Percentiles rank a stretch among this genome's conserved stretches.
These are phyloP conservation scores for Manis javanica DNA, from an alignment of 2,797 vertebrate species.

Conservation along the genomic window DNA sequence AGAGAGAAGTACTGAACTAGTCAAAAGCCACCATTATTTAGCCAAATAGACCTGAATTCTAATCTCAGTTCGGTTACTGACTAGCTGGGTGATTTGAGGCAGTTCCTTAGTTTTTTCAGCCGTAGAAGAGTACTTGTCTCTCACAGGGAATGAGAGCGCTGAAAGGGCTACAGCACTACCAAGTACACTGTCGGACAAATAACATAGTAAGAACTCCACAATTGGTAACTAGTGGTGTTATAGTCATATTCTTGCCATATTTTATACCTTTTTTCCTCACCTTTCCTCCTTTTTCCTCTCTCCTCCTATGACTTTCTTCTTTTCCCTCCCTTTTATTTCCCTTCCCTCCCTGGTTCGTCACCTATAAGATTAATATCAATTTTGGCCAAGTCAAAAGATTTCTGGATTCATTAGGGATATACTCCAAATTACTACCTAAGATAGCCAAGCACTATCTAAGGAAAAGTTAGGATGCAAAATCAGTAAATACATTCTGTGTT, in stretches of 20 bases:
- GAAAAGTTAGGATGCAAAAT: neutral
- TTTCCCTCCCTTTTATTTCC: neutral
- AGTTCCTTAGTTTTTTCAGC: neutral
- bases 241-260: neutral
- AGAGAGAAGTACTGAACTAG: neutral
- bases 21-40: neutral
- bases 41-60: neutral
- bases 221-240: neutral
- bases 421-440: neutral
- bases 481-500: neutral
- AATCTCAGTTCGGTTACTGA: neutral
- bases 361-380: neutral
- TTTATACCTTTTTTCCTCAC: neutral
- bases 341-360: neutral
- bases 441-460: neutral
- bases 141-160: neutral
- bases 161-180: neutral
- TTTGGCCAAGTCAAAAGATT: neutral
- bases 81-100: neutral
- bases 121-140: neutral
- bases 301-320: neutral
- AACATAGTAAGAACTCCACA: neutral
- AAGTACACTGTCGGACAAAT: neutral
- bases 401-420: neutral
- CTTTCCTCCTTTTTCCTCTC: neutral